Base-by-base conservation (phyloP, 2,797 vertebrate species). In the Dermochelys coriacea region DNA sequence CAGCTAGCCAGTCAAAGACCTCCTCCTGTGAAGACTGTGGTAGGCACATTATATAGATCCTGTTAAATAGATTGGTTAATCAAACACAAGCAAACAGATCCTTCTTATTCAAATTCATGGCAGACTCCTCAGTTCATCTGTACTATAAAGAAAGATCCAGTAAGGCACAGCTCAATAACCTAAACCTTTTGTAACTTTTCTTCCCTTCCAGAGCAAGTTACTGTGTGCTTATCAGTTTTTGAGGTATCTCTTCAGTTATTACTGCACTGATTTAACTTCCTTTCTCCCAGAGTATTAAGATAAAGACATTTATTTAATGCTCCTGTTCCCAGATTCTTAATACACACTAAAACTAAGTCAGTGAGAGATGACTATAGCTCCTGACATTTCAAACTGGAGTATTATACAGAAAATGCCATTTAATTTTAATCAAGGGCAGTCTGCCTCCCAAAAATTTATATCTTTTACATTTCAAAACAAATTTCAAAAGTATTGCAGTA, bases 181-280 rank as follows among this genome's bases (percentile, higher is more conserved):
- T 50, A 80, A 89, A 47, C 18, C 4, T 45, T 79, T 91, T 94
- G 57, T 10, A 90, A 83, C 2, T 29, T 87, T 71, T 91, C 3
- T 59, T 74, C 61, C 1, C 34, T 86, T 31, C 45, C 88, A 49
- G 15, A 79, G 15, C 1, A 93, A 75, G 6, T 88, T 89, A 45
- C 80, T 5, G 7, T 14, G 11, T 82, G 34, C 61, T 91, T 91
- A 84, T 86, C 71, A 81, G 12, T 78, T 84, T 88, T 95, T 93
- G 89, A 86, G 51, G 37, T 85, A 94, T 92, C 34, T 81, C 4
- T 94, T 84, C 52, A 80, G 50, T 84, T 89, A 84, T 49, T 93
- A 2, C 47, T 95, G 23, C 59, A 86, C 50, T 1, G 0, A 61
- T 94, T 91, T 94, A 89, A 84, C 12, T 25, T 86, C 82, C 31